Evolutionary conservation across 1,140 invertebrate genomes (phyloP), one percentile per base, ranked within the genome.

Genomic region (Drosophila takahashii): DNA sequence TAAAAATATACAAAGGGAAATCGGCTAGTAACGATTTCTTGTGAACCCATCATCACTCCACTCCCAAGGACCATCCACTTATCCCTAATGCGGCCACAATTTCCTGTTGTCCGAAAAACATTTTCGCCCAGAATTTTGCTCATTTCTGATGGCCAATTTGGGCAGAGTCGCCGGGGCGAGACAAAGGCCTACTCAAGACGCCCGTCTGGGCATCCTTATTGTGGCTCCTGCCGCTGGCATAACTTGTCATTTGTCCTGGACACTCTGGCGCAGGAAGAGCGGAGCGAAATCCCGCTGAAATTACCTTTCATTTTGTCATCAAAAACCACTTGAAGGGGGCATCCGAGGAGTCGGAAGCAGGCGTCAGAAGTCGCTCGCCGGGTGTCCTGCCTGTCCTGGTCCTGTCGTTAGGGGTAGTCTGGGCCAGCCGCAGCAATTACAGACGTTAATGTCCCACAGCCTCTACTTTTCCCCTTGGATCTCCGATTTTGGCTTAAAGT

Each of bases 231-330:
- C 50, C 44, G 37, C 44, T 65, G 65, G 79, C 75, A 89, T 81
- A 85, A 86, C 81, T 85, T 87, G 83, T 72, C 75, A 89, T 83
- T 87, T 87, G 84, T 72, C 59, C 51, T 27, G 70, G 75, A 70
- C 81, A 70, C 81, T 65, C 59, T 51, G 37, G 64, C 62, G 74
- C 61, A 58, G 78, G 36, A 81, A 66, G 81, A 86, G 78, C 81
- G 62, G 66, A 58, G 62, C 70, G 37, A 65, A 65, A 72, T 86
- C 79, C 62, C 72, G 66, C 87, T 83, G 70, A 90, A 90, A 90
- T 90, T 91, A 90, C 89, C 87, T 90, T 90, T 89, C 83, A 84
- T 90, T 91, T 91, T 90, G 73, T 90, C 87, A 89, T 90, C 84
- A 90, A 90, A 90, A 90, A 90, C 70, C 87, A 90, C 87, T 90